Percentiles rank a stretch among this genome's conserved stretches.
Conservation (phyloP, 2,888 invertebrate genomes). For the Drosophila koepferae region DNA sequence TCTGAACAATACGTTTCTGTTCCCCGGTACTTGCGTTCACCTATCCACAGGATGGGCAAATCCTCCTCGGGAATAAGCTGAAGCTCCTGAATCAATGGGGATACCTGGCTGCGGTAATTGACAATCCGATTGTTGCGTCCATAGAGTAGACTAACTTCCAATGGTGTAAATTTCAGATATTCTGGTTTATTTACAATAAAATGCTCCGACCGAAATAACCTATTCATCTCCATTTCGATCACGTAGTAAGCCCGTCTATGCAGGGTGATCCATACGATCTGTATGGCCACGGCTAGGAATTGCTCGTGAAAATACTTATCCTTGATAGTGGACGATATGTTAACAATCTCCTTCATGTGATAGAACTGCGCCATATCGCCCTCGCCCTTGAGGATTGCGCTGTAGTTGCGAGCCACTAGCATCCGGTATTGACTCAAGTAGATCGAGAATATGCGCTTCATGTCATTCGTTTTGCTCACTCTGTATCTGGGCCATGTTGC, state of each 20-base stretch:
- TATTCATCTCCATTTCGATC: slow-evolving; percentile 83
- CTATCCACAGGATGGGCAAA: slow-evolving; percentile 83
- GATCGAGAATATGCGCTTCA: slow-evolving; percentile 78
- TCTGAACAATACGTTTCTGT: slow-evolving; percentile 78
- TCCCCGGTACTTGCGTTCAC: slow-evolving; percentile 83
- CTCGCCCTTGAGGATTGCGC: slow-evolving; percentile 77
- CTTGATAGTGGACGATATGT: slow-evolving; percentile 74
- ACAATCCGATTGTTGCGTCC: slow-evolving; percentile 77
- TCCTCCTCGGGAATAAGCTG: slow-evolving; percentile 67
- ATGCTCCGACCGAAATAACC: slow-evolving; percentile 83
- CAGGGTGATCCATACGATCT: slow-evolving; percentile 83
- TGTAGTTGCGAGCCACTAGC: slow-evolving; percentile 83
- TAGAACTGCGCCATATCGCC: slow-evolving; percentile 78
- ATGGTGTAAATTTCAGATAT: slow-evolving; percentile 60
- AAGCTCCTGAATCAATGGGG: slow-evolving; percentile 83
- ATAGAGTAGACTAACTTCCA: slow-evolving; percentile 79
- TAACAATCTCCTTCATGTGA: slow-evolving; percentile 75
- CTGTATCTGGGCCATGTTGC: slow-evolving; percentile 75
- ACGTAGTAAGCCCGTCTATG: slow-evolving; percentile 80
- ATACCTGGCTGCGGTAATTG: slow-evolving; percentile 82
- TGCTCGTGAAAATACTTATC: slow-evolving; percentile 81
- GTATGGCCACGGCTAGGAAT: slow-evolving; percentile 80
- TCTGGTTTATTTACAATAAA: slow-evolving; percentile 60
- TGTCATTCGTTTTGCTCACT: slow-evolving; percentile 76
- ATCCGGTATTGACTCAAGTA: slow-evolving; percentile 82